Evolutionary conservation across 1,140 invertebrate species (phyloP).

Genomic region (Ephestia elutella): DNA sequence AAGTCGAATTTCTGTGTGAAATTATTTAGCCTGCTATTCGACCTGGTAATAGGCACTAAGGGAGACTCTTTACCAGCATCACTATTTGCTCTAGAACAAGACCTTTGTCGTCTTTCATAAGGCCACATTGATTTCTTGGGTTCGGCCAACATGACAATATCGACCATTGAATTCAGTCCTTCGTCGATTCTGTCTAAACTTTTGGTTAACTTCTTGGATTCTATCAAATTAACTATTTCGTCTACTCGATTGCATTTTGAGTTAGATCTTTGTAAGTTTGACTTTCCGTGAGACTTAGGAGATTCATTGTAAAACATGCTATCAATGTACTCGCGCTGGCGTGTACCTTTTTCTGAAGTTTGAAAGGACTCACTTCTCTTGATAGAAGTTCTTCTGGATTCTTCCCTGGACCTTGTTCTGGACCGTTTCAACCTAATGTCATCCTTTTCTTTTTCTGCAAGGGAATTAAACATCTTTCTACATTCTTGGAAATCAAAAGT

Average conservation of each 20-base stretch:
- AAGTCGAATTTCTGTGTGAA: conserved; percentile 38
- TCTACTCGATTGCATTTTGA: conserved; percentile 65
- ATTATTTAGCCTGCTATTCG: conserved; percentile 46
- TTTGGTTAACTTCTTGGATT: conserved; percentile 79
- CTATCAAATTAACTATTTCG: conserved; percentile 73
- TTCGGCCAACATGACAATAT: conserved; percentile 78
- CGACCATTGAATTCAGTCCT: conserved; percentile 81
- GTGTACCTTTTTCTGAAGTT: conserved; percentile 61
- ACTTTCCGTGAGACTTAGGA: conserved; percentile 27
- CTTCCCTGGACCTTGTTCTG: conserved; percentile 56
- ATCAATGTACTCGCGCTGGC: conserved; percentile 67
- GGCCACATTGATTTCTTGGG: conserved; percentile 68
- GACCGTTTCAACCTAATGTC: conserved; percentile 53
- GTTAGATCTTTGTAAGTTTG: conserved; percentile 67
- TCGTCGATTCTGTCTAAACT: conserved; percentile 86
- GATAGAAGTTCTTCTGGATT: conserved; percentile 49
- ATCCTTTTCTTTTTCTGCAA: conserved; percentile 70
- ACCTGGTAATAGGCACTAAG: conserved; percentile 46
- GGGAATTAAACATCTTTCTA: conserved; percentile 73
- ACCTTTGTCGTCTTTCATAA: conserved; percentile 65
- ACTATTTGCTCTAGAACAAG: conserved; percentile 65
- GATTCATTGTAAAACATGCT: conserved; percentile 61
- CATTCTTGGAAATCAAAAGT: conserved; percentile 67
- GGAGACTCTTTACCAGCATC: conserved; percentile 62
- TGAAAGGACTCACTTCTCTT: conserved; percentile 74